These are phyloP conservation scores for Mechanitis mazaeus DNA, from an alignment of 2,888 invertebrate species.

Conservation along the genomic window DNA sequence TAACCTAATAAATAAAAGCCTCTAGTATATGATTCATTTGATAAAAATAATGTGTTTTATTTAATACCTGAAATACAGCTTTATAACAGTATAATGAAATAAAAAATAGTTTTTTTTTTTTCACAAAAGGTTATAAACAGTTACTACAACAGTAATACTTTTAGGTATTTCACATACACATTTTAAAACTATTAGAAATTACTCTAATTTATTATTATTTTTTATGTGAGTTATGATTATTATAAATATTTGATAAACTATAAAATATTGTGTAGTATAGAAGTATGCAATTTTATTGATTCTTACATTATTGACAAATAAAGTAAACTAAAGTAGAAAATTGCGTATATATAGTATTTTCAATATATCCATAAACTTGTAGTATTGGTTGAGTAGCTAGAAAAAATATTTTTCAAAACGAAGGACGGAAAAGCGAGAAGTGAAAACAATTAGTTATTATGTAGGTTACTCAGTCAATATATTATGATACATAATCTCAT, in stretches of 20 bases:
- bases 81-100: too few relatives aligned
- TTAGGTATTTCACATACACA: too few relatives aligned
- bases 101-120: too few relatives aligned
- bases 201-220: too few relatives aligned
- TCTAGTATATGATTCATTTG: too few relatives aligned
- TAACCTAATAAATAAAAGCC: too few relatives aligned
- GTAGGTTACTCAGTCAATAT: constrained; percentile 33
- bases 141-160: too few relatives aligned
- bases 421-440: not conserved
- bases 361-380: not conserved
- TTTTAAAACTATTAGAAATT: too few relatives aligned
- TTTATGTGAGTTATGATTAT: not conserved
- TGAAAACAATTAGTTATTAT: constrained; percentile 26
- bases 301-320: not conserved
- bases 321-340: not conserved
- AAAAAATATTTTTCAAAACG: not conserved
- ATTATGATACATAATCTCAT: constrained; percentile 22
- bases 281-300: not conserved
- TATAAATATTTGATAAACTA: not conserved
- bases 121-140: too few relatives aligned
- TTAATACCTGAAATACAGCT: too few relatives aligned
- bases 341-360: not conserved
- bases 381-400: not conserved
- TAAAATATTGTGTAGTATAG: too few relatives aligned
- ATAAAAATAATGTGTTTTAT: too few relatives aligned